Evolutionary conservation across 2,888 invertebrate genomes (phyloP), one percentile per base, ranked within the genome.

Genomic region (Leucoptera coffeella): DNA sequence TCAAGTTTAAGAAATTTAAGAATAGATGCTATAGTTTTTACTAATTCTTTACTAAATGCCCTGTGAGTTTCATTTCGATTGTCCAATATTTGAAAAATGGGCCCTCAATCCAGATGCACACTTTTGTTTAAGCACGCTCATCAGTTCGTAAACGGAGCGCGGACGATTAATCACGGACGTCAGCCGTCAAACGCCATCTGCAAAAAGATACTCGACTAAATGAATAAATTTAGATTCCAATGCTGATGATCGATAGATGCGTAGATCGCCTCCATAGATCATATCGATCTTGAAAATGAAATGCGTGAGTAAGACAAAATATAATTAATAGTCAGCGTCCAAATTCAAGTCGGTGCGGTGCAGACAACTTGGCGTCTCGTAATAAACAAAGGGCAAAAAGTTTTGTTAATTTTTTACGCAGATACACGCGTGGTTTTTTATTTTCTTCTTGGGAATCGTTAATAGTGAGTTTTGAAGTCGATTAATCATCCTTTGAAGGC

Each of bases 231-330:
- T 57, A 53, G 60, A 62, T 62, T 61, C 59, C 59, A 44, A 49
- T 47, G 53, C 49, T 47, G 50, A 57, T 69, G 69, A 69, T 69
- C 64, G 67, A 69, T 69, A 60, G 67, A 56, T 56, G 48, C 56
- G 41, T 62, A 65, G 65, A 64, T 64, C 62, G 42, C 55, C 67
- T 65, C 65, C 61, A 69, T 67, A 67, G 67, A 69, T 69, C 65
- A 67, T 65, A 67, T 65, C 62, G 53, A 50, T 42, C 46, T 60
- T 37, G 50, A 64, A 67, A 65, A 65, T 69, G 61, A 60, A 65
- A 64, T 65, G 65, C 62, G 61, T 64, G 67, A 67, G 69, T 69
- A 67, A 67, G 69, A 67, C 69, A 65, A 69, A 67, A 67, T 62
- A 60, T 67, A 69, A 69, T 69, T 67, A 67, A 69, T 69, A 64